These are phyloP conservation scores for Oryzias melastigma DNA, from an alignment of 2,113 vertebrate genomes.

Conservation along the genomic window DNA sequence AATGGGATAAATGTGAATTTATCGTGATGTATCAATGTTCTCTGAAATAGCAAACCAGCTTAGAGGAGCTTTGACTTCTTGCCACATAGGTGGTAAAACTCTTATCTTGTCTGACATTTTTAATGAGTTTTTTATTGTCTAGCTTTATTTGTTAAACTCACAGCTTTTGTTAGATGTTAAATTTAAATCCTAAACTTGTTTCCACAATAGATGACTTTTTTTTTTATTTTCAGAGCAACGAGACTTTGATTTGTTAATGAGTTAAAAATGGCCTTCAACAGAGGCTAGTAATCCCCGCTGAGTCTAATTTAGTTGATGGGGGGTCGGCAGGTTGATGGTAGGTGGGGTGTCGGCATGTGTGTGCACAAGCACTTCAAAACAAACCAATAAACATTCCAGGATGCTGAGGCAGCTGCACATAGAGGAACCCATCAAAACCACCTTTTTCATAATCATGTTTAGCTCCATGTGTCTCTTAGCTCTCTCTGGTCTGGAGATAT, in stretches of 20 bases:
- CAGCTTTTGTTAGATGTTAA: slow-evolving; percentile 54
- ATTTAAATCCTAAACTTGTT: neutral
- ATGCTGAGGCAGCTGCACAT: slow-evolving; percentile 53
- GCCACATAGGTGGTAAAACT: neutral
- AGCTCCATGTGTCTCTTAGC: neutral
- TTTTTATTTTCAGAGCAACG: slow-evolving; percentile 30
- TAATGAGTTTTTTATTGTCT: slow-evolving; percentile 23
- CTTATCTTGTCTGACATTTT: slow-evolving; percentile 45
- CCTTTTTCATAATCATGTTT: neutral
- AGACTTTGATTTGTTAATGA: slow-evolving; percentile 69
- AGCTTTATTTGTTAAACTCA: slow-evolving; percentile 23
- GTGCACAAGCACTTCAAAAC: slow-evolving; percentile 69
- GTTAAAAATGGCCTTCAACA: slow-evolving; percentile 65
- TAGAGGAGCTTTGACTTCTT: too few relatives aligned
- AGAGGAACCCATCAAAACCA: slow-evolving; percentile 10
- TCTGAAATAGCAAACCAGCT: too few relatives aligned
- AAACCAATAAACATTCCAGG: slow-evolving; percentile 74
- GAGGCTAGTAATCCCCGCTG: slow-evolving; percentile 62
- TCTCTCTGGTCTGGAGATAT: neutral
- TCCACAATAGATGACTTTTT: slow-evolving; percentile 51
- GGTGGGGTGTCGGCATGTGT: slow-evolving; percentile 22
- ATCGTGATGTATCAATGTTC: too few relatives aligned
- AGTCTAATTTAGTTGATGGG: slow-evolving; percentile 55
- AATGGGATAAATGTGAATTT: too few relatives aligned
- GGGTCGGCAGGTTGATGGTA: slow-evolving; percentile 25